A percentile compares a stretch with the other conserved stretches of the same genome.
Evolutionary conservation across 2,888 invertebrate species (phyloP).

Genomic region (Pristionchus fissidentatus): DNA sequence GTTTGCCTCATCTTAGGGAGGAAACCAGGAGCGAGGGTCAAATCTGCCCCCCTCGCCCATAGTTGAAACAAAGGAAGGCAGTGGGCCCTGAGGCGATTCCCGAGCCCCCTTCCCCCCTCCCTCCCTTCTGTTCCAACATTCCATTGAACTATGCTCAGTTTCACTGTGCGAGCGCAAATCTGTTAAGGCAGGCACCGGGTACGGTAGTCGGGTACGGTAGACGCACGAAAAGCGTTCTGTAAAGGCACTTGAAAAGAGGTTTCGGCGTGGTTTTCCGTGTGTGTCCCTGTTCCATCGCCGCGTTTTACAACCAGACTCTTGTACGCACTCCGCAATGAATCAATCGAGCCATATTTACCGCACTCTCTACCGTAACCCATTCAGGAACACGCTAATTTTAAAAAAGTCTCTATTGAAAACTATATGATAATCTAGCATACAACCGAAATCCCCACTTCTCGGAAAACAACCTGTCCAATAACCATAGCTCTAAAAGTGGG

Average conservation of each 20-base stretch:
- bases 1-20: constrained; percentile 22
- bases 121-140: too few relatives aligned
- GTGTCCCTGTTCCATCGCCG: not conserved
- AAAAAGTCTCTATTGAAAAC: too few relatives aligned
- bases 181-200: not conserved
- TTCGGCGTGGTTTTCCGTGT: not conserved
- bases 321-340: constrained; percentile 40
- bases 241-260: not conserved
- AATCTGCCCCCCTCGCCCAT: not conserved
- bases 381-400: too few relatives aligned
- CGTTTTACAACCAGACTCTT: constrained; percentile 38
- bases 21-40: not conserved
- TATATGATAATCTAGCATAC: too few relatives aligned
- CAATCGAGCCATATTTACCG: too few relatives aligned
- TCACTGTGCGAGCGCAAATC: not conserved
- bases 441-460: too few relatives aligned
- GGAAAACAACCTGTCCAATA: too few relatives aligned
- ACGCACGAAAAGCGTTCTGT: not conserved
- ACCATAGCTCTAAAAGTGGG: too few relatives aligned
- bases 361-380: too few relatives aligned
- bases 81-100: not conserved
- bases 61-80: constrained; percentile 37
- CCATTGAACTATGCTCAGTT: too few relatives aligned
- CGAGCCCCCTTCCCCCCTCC: constrained; percentile 8
- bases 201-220: not conserved